These are phyloP conservation scores for Apteryx owenii DNA, from an alignment of 2,113 vertebrate genomes.

Conservation along the genomic window DNA sequence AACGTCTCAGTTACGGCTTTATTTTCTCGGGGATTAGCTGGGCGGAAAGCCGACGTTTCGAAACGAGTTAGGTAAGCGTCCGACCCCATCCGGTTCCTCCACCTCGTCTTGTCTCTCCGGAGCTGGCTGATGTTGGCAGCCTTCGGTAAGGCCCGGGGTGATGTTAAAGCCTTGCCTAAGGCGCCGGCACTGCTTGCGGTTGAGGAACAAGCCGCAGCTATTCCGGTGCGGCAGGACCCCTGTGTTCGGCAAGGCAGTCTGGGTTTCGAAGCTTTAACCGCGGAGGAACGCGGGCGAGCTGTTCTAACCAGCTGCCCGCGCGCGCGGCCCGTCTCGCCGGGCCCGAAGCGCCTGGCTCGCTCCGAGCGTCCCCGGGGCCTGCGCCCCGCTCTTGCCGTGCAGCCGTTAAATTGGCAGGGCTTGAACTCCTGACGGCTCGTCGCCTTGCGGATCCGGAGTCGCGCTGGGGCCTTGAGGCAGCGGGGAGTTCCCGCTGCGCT, in stretches of 20 bases:
- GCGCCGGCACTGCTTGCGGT: neutral
- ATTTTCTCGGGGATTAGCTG: neutral
- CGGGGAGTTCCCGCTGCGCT: neutral
- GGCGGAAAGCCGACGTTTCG: neutral
- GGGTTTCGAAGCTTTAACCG: neutral
- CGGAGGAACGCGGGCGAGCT: neutral
- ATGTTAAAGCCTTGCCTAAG: neutral
- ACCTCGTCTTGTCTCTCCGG: neutral
- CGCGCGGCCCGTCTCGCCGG: rapidly evolving
- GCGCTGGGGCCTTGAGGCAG: neutral
- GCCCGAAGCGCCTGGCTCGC: neutral
- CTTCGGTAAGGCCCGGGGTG: neutral
- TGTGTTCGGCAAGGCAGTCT: neutral
- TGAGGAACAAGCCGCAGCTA: neutral
- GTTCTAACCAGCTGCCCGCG: neutral
- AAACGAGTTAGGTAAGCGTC: neutral
- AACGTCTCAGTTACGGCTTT: neutral
- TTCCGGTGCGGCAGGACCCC: no score
- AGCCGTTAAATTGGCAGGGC: neutral
- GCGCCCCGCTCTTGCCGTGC: no score
- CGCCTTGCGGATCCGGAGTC: neutral
- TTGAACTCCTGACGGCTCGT: neutral
- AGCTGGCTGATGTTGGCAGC: neutral
- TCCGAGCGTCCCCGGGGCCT: no score
- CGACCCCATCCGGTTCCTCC: neutral